These are phyloP conservation scores for Morinoia aosen DNA, from an alignment of 2,888 invertebrate species.

Conservation along the genomic window DNA sequence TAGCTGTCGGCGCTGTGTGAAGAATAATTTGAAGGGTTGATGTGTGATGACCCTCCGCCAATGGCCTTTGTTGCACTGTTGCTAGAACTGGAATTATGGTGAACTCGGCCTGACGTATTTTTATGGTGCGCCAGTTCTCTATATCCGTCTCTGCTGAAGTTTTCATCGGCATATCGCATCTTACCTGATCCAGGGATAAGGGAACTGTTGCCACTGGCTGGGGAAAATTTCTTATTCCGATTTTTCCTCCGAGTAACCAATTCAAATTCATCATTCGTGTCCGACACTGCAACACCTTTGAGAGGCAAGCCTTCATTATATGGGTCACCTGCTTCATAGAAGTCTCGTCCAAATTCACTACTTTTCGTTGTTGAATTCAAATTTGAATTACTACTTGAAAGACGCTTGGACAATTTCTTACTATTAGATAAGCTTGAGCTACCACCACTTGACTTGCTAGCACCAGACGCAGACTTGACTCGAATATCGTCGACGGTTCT, in stretches of 20 bases:
- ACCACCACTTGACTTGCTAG: neutral
- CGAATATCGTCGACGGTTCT: slow-evolving; percentile 23
- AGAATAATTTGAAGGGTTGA: neutral
- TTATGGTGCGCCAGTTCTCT: slow-evolving; percentile 29
- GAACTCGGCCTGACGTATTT: slow-evolving; percentile 14
- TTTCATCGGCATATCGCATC: slow-evolving; percentile 10
- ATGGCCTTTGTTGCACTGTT: slow-evolving; percentile 26
- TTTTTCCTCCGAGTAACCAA: slow-evolving; percentile 33
- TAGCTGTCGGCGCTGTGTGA: slow-evolving; percentile 48
- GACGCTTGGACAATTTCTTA: slow-evolving; percentile 44
- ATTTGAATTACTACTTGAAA: slow-evolving; percentile 47
- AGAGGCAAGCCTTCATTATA: slow-evolving; percentile 19
- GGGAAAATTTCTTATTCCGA: neutral
- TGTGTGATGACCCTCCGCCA: neutral
- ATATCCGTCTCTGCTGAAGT: slow-evolving; percentile 6
- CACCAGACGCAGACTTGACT: slow-evolving; percentile 32
- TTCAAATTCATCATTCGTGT: slow-evolving; percentile 49
- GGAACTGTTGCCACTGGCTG: neutral
- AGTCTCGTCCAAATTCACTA: slow-evolving; percentile 56
- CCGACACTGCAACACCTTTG: neutral
- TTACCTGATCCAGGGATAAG: neutral
- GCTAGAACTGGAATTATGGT: slow-evolving; percentile 28
- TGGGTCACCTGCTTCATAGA: slow-evolving; percentile 56
- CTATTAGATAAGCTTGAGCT: slow-evolving; percentile 36
- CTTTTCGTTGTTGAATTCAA: slow-evolving; percentile 38